phyloP scores from a whole-genome alignment of 2,888 invertebrate species.

The Netelia fuscicornis region DNA sequence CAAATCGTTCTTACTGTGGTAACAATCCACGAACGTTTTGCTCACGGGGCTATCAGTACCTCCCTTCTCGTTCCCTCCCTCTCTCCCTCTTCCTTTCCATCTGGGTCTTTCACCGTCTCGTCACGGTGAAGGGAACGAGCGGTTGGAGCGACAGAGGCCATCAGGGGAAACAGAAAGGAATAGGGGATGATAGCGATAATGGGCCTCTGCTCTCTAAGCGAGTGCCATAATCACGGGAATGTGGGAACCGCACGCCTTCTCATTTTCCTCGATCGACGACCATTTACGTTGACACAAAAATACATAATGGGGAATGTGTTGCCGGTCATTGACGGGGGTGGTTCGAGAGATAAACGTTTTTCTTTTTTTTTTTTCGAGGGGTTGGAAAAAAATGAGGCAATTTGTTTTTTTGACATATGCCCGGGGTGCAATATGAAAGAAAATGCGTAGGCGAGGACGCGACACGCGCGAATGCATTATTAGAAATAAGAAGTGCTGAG shows the following conservation, averaged over 20 bases:
- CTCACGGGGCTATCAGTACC: neutral
- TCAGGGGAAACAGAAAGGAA: constrained; percentile 27
- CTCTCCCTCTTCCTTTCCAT: constrained; percentile 17
- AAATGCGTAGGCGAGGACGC: neutral
- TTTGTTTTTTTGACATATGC: constrained; percentile 2
- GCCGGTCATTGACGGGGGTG: neutral
- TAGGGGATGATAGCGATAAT: constrained; percentile 38
- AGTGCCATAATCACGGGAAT: constrained; percentile 31
- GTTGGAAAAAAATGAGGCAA: neutral
- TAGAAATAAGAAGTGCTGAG: too few relatives aligned
- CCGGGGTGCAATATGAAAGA: neutral
- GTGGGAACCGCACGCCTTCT: constrained; percentile 6
- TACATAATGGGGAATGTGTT: neutral
- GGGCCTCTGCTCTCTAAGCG: constrained; percentile 9
- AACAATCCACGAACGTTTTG: constrained; percentile 50
- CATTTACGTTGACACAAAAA: constrained; percentile 17
- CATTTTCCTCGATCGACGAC: constrained; percentile 19
- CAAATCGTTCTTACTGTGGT: constrained; percentile 55
- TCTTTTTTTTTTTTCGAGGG: neutral
- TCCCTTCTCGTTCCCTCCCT: constrained; percentile 9
- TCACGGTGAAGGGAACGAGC: neutral
- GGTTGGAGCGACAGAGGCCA: constrained; percentile 4
- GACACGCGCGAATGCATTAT: too few relatives aligned
- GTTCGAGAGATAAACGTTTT: neutral
- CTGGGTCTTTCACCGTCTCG: constrained; percentile 10